phyloP scores from a whole-genome alignment of 2,113 vertebrate genomes.

The Passer domesticus region DNA sequence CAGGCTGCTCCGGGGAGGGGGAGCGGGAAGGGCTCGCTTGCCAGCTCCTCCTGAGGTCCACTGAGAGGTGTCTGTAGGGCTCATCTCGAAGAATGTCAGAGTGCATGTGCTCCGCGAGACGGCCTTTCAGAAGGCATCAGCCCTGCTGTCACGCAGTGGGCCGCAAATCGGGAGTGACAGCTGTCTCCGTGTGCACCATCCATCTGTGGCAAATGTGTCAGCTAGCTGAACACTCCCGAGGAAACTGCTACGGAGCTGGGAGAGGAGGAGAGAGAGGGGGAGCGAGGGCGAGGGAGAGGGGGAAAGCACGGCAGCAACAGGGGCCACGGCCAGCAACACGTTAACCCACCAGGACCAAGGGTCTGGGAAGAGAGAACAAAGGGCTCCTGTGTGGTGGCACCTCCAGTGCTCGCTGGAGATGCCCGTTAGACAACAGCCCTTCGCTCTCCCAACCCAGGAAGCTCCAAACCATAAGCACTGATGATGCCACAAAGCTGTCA shows the following conservation, averaged over 20 bases:
- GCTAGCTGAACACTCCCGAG: constrained; percentile 76
- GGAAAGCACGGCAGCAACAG: background rate
- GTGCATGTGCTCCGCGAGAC: constrained; percentile 79
- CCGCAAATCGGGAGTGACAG: constrained; percentile 85
- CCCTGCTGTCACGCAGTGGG: constrained; percentile 78
- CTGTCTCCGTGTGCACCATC: constrained; percentile 83
- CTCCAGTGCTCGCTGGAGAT: background rate
- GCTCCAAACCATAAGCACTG: background rate
- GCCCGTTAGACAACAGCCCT: background rate
- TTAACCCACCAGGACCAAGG: background rate
- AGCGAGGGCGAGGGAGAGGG: background rate
- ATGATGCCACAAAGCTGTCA: background rate
- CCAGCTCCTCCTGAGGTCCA: constrained; percentile 81
- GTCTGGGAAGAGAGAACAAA: background rate
- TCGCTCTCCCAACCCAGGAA: background rate
- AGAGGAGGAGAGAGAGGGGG: constrained; percentile 61
- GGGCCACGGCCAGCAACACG: background rate
- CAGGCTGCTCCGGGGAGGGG: constrained; percentile 74
- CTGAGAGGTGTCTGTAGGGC: constrained; percentile 75
- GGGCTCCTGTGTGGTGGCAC: background rate
- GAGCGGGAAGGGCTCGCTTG: constrained; percentile 38
- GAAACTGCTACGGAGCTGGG: constrained; percentile 58
- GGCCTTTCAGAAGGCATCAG: constrained; percentile 85
- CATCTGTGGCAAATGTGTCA: constrained; percentile 91
- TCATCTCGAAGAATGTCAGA: constrained; percentile 81